Conservation (phyloP, 1,140 invertebrate genomes). For the Tetraneura akinire region DNA sequence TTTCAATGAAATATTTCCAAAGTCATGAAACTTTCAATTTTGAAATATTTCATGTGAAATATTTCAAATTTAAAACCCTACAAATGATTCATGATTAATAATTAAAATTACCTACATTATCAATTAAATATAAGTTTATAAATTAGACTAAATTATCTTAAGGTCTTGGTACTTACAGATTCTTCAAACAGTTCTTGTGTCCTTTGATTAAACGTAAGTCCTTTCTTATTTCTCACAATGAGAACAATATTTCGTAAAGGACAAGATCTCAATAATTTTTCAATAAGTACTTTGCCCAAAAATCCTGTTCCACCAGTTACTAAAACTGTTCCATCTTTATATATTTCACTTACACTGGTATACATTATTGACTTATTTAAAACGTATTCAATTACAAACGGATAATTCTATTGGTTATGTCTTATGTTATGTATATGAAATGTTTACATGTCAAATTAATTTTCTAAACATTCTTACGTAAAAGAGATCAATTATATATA, state of each 20-base stretch:
- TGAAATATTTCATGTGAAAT: neutral
- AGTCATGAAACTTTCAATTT: too few relatives aligned
- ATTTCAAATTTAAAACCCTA: neutral
- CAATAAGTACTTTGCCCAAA: slow-evolving; percentile 73
- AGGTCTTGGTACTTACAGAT: slow-evolving; percentile 54
- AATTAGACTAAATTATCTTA: slow-evolving; percentile 37
- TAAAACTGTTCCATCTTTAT: slow-evolving; percentile 63
- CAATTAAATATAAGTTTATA: neutral
- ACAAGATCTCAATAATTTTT: slow-evolving; percentile 74
- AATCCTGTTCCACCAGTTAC: slow-evolving; percentile 69
- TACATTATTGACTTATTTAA: neutral
- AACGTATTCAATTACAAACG: neutral
- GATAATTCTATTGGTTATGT: too few relatives aligned
- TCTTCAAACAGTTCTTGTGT: slow-evolving; percentile 60
- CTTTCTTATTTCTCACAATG: slow-evolving; percentile 9
- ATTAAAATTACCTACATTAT: neutral
- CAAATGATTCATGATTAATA: neutral
- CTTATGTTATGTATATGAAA: too few relatives aligned
- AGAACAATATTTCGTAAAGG: slow-evolving; percentile 57
- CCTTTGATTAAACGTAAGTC: slow-evolving; percentile 56
- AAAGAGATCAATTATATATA: neutral
- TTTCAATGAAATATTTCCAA: neutral
- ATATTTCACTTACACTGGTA: slow-evolving; percentile 62
- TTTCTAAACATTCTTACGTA: too few relatives aligned
- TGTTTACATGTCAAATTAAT: too few relatives aligned